A percentile compares a stretch with the other conserved stretches of the same genome.
Conservation (phyloP, 1,140 invertebrate genomes). For the Chionoecetes opilio region DNA sequence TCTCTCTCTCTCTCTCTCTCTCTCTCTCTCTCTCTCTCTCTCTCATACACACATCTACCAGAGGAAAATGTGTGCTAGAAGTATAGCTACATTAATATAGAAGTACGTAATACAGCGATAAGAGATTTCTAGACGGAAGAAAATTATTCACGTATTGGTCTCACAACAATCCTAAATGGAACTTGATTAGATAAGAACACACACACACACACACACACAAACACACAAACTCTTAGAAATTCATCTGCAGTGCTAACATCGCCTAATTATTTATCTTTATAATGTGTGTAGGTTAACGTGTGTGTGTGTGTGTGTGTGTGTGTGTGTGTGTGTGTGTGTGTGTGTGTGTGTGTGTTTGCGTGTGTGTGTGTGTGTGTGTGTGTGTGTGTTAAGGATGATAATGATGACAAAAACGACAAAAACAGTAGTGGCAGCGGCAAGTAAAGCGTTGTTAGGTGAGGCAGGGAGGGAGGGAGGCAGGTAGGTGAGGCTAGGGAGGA, state of each 20-base stretch:
- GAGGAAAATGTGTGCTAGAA: too few relatives aligned
- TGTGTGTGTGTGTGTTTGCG: background rate
- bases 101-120: too few relatives aligned
- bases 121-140: too few relatives aligned
- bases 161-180: too few relatives aligned
- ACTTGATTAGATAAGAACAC: background rate
- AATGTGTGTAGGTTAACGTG: background rate
- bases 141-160: too few relatives aligned
- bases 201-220: constrained; percentile 17
- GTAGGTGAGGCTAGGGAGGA: background rate
- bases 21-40: background rate
- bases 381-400: background rate
- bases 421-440: background rate
- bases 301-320: constrained; percentile 34
- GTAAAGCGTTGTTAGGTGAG: background rate
- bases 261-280: background rate
- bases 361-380: constrained; percentile 46
- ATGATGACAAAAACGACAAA: background rate
- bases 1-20: background rate
- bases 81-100: too few relatives aligned
- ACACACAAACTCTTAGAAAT: background rate
- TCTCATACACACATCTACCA: background rate
- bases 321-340: constrained; percentile 50
- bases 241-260: too few relatives aligned
- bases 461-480: background rate